Evolutionary conservation across 2,888 invertebrate genomes (phyloP), one percentile per base, ranked within the genome.

Genomic region (Orthosia cruda): DNA sequence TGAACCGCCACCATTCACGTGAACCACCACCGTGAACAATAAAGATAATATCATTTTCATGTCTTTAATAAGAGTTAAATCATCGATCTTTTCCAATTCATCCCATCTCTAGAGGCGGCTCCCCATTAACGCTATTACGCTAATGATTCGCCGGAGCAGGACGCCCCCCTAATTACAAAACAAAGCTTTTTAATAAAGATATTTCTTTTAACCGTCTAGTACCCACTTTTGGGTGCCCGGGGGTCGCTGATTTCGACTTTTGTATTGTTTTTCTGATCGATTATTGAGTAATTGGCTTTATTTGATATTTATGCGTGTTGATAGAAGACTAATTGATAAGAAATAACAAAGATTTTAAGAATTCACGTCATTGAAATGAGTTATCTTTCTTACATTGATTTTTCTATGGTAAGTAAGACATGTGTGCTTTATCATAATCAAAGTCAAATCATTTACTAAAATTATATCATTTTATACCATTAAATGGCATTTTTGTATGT

Each of bases 171-270:
- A 94, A 95, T 95, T 94, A 94, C 93, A 91, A 95, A 95, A 95
- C 95, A 95, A 95, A 95, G 94, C 93, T 92, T 94, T 94, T 94
- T 94, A 93, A 93, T 94, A 94, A 93, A 92, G 92, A 94, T 93
- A 93, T 95, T 94, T 93, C 89, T 94, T 90, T 90, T 83, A 85
- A 85, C 80, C 87, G 74, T 76, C 84, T 71, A 54, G 66, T 52
- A 40, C 54, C 66, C 57, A 78, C 49, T 82, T 57, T 15, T 59
- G 58, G 26, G 52, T 18, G 61, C 32, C 16, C 45, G 55, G 16
- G 54, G 40, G 58, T n/a, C n/a, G 3, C 5, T 16, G n/a, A 58
- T 16, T 68, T 65, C 67, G 64, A 77, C 74, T 80, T 77, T 77
- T 82, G 64, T 70, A 67, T 74, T 64, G 70, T 32, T 67, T 75